Base-by-base conservation (phyloP, 2,113 vertebrate species). In the Amblyornis subalaris region DNA sequence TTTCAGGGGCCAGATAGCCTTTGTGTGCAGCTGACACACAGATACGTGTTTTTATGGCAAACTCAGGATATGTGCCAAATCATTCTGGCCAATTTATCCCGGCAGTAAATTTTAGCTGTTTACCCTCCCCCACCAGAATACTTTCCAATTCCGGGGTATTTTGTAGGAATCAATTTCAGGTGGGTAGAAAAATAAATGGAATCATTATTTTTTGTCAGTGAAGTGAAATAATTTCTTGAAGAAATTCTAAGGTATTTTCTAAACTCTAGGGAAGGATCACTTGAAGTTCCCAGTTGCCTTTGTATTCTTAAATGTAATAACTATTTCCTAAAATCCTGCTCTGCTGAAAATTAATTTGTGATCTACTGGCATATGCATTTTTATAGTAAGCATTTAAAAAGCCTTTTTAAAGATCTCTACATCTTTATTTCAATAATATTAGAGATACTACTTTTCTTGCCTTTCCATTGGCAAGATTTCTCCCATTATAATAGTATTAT, bases 1-100 rank as follows among this genome's bases (percentile, higher is more conserved):
- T 93, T 85, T 65, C 70, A 76, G 74, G 33, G 74, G 70, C 71
- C 67, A 90, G 85, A 93, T 35, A 94, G 78, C 45, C 66, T 92
- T 92, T 89, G 86, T 90, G 51, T 79, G 86, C 73, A 84, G 76
- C 89, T 96, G 84, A 81, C 65, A 80, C 61, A 69, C 25, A 60
- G 57, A 92, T 78, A 67, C 11, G 21, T 45, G 76, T 86, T 95
- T 92, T 93, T 81, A 89, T 25, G 84, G 84, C 86, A 61, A 89
- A 94, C 57, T 42, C 53, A 26, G 75, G 66, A 24, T 79, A 60
- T 19, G 47, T 72, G 61, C 82, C 72, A 93, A 77, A 88, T 85
- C 61, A 66, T 89, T 85, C 81, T 77, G 92, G 70, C 17, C 60
- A 73, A 88, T 93, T 88, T 89, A 82, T 85, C 48, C 69, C 38